Percentiles rank a stretch among this genome's conserved stretches.
phyloP scores from a whole-genome alignment of 2,888 invertebrate genomes.

The Epistrophe grossulariae region DNA sequence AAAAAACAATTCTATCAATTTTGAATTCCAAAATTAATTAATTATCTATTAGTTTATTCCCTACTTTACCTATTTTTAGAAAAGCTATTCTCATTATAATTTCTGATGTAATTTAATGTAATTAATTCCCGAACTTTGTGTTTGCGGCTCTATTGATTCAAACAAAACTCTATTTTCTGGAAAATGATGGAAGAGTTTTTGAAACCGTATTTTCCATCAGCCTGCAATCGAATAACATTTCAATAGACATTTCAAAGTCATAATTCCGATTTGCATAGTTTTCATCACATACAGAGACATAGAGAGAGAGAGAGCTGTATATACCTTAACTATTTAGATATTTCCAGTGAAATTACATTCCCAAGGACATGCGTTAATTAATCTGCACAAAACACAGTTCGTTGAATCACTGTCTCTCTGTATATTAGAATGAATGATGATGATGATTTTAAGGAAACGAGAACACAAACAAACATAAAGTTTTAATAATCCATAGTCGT shows the following conservation, averaged over 20 bases:
- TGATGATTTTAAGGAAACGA: not conserved
- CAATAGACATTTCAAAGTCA: slow-evolving; percentile 10
- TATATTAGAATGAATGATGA: not conserved
- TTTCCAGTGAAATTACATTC: slow-evolving; percentile 3
- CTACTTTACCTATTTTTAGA: too few species aligned
- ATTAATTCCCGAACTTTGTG: too few species aligned
- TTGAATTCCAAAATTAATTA: too few species aligned
- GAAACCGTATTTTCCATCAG: not conserved
- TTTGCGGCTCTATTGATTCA: too few species aligned
- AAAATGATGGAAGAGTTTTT: not conserved
- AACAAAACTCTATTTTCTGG: too few species aligned
- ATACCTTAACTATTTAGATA: not conserved
- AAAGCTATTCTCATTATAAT: too few species aligned
- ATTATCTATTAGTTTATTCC: too few species aligned
- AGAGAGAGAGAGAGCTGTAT: not conserved
- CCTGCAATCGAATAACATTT: not conserved
- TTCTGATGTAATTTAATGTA: too few species aligned
- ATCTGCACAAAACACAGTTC: slow-evolving; percentile 9
- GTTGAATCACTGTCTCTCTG: not conserved
- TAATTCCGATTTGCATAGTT: not conserved
- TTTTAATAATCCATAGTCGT: slow-evolving; percentile 1
- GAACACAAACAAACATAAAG: not conserved
- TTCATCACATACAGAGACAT: not conserved
- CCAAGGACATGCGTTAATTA: slow-evolving; percentile 19
- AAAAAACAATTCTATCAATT: too few species aligned